Evolutionary conservation across 2,113 vertebrate genomes (phyloP), one percentile per base, ranked within the genome.

Genomic region (Macaca mulatta): DNA sequence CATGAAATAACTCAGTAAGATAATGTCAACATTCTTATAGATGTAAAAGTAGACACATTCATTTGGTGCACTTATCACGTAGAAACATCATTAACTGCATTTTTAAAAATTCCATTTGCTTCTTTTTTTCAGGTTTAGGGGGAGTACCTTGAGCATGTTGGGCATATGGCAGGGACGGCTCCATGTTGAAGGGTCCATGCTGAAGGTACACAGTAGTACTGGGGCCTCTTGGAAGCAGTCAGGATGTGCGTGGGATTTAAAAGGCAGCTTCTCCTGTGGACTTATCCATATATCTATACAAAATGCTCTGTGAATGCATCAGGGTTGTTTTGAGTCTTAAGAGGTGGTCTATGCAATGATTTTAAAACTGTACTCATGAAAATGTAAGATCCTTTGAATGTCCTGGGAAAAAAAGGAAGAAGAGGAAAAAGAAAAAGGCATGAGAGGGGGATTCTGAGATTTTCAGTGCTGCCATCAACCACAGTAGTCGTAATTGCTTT

Each of bases 11-110:
- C 22, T 32, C 11, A 57, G 52, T 57, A n/a, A 32, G 32, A 67
- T 79, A 43, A 90, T 93, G 48, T 82, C 74, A 94, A 94, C 52
- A 25, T 90, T 91, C 67, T 45, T 93, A 92, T 38, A 81, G 70
- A 38, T 89, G 17, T 82, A 77, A 81, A 78, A 92, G 6, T 52
- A 91, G 67, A 55, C 40, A 45, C 43, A 23, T 84, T 74, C 35
- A 45, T 61, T 93, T 79, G 57, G 6, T 74, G 30, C 16, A 67
- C 22, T 92, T 86, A 80, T 32, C 25, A 84, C n/a, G 40, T n/a
- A 78, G 82, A 67, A 96, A 38, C 25, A 89, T 75, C 27, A 40
- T 35, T 61, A 55, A 75, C 3, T 23, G 38, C 50, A 75, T 80
- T 88, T 75, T 59, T 57, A 1, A 32, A 89, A 70, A 59, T 38